Conservation (phyloP, 2,113 vertebrate genomes). For the Gymnocephalus cernua region DNA sequence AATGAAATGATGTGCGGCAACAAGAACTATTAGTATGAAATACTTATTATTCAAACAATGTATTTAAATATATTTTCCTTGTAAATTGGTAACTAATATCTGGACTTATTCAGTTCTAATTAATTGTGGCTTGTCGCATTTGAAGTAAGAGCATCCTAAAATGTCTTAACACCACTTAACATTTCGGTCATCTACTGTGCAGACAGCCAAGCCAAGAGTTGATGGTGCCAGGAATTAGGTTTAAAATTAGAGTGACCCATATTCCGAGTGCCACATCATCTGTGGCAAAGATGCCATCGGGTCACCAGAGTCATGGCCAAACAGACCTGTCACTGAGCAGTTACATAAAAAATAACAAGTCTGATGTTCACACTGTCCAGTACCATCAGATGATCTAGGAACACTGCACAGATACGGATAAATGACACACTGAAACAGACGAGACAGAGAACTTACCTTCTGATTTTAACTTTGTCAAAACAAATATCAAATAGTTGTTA, state of each 20-base stretch:
- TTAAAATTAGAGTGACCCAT: conserved; percentile 84
- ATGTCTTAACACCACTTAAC: conserved; percentile 63
- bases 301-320: conserved; percentile 55
- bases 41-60: no score
- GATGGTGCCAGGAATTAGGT: conserved; percentile 71
- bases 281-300: conserved; percentile 57
- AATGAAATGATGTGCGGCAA: background rate
- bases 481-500: conserved; percentile 99
- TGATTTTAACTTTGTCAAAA: conserved; percentile 96
- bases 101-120: background rate
- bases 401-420: background rate
- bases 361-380: background rate
- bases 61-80: no score
- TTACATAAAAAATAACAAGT: conserved; percentile 48
- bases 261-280: conserved; percentile 74
- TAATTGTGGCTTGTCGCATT: conserved; percentile 8
- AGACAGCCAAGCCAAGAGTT: conserved; percentile 61
- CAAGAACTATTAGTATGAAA: background rate
- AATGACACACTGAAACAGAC: background rate
- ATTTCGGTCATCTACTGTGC: conserved; percentile 64
- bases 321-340: conserved; percentile 25
- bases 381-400: background rate
- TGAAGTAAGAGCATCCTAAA: conserved; percentile 19
- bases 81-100: background rate
- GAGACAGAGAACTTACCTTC: conserved; percentile 90